Percentiles rank a stretch among this genome's conserved stretches.
Evolutionary conservation across 2,797 vertebrate species (phyloP).

Genomic region (Psittacula derbiana): DNA sequence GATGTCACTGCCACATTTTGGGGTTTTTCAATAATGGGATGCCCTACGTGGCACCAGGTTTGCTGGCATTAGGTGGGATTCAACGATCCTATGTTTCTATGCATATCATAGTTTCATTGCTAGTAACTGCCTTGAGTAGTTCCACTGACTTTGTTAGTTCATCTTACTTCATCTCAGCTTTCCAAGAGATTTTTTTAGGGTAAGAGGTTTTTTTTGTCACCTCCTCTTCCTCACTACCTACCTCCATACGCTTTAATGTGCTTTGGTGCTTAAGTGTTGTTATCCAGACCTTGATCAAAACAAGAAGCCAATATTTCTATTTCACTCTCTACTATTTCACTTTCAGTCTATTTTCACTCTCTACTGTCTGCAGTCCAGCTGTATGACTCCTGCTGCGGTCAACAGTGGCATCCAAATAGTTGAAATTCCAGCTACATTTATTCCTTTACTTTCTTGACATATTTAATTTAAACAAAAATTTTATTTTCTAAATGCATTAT

Average conservation of each 20-base stretch:
- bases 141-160: conserved; percentile 28
- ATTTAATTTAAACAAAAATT: neutral
- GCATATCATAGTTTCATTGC: conserved; percentile 42
- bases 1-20: neutral
- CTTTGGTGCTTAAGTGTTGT: conserved; percentile 33
- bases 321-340: neutral
- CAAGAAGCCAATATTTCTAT: neutral
- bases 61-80: neutral
- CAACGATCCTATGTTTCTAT: neutral
- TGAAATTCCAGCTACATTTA: neutral
- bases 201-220: neutral
- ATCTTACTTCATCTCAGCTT: conserved; percentile 7
- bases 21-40: neutral
- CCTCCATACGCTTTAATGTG: neutral
- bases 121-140: conserved; percentile 22
- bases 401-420: neutral
- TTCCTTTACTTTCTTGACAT: neutral
- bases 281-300: conserved; percentile 42
- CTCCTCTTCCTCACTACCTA: neutral
- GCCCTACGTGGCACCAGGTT: neutral
- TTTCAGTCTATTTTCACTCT: conserved; percentile 29
- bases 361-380: neutral
- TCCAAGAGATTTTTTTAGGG: conserved; percentile 44
- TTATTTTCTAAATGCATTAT: neutral
- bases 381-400: neutral